Evolutionary conservation across 2,888 invertebrate species (phyloP).

Genomic region (Acleris sparsana): DNA sequence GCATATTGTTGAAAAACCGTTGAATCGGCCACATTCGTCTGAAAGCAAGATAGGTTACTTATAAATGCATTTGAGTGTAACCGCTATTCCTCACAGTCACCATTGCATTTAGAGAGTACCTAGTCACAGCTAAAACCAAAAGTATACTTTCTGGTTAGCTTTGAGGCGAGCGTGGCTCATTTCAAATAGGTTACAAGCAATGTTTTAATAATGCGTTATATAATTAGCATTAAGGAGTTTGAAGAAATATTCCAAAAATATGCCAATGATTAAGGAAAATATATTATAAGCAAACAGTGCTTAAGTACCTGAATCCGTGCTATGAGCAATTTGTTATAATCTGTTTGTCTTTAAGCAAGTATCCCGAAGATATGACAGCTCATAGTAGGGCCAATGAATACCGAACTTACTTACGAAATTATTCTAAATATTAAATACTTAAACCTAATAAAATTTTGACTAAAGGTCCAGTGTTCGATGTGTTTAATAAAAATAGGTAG

Average conservation of each 20-base stretch:
- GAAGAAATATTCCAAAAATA: conserved; percentile 43
- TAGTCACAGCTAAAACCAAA: no score
- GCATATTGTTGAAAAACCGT: conserved; percentile 52
- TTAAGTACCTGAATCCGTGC: conserved; percentile 37
- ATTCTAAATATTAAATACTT: conserved; percentile 73
- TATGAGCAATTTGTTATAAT: conserved; percentile 31
- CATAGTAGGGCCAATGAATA: conserved; percentile 49
- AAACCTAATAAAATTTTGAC: conserved; percentile 77
- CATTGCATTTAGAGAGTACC: no score
- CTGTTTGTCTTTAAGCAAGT: conserved; percentile 43
- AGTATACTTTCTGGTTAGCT: no score
- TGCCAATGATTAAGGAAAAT: conserved; percentile 54
- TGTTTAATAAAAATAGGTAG: conserved; percentile 47
- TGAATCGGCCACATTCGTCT: conserved; percentile 34
- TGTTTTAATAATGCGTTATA: conserved; percentile 10
- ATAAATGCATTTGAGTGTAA: no score
- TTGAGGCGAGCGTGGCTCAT: no score
- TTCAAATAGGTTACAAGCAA: conserved; percentile 28
- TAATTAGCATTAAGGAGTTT: conserved; percentile 41
- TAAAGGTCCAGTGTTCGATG: conserved; percentile 78
- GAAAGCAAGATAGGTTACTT: no score
- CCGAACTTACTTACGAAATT: conserved; percentile 61
- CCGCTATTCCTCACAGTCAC: no score
- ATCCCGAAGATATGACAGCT: conserved; percentile 39
- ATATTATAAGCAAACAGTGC: conserved; percentile 36